phyloP scores from a whole-genome alignment of 2,113 vertebrate genomes.

The Proteles cristata region DNA sequence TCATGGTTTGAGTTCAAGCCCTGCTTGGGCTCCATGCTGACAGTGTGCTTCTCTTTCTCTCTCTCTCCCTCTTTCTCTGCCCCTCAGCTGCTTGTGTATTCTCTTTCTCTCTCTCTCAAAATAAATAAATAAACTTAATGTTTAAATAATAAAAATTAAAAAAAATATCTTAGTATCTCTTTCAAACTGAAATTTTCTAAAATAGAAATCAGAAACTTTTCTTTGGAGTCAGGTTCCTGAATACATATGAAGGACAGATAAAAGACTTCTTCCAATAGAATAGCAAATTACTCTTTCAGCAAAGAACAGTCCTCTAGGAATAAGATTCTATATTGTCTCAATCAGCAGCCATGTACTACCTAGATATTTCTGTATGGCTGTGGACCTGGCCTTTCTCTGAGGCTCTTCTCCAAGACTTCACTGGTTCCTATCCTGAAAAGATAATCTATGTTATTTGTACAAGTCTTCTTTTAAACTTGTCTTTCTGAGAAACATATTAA shows the following conservation, averaged over 20 bases:
- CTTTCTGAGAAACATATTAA: not conserved
- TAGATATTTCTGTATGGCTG: not conserved
- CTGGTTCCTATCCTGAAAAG: not conserved
- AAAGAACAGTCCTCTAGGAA: not conserved
- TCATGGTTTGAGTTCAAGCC: no score
- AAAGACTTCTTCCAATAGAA: not conserved
- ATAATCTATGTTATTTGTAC: not conserved
- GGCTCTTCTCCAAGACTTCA: not conserved
- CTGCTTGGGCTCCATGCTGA: no score
- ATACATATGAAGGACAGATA: not conserved
- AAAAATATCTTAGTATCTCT: not conserved
- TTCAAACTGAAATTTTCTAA: not conserved
- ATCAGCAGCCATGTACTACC: not conserved
- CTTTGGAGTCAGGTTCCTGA: not conserved
- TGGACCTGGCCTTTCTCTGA: not conserved
- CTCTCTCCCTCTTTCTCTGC: no score
- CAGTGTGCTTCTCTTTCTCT: no score
- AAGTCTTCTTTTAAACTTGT: not conserved
- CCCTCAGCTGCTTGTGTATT: no score
- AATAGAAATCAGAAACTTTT: not conserved
- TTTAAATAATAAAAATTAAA: no score
- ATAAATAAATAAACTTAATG: no score
- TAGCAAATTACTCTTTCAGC: not conserved
- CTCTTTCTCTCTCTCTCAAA: no score
- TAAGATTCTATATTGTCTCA: not conserved